Percentiles rank a stretch among this genome's conserved stretches.
Evolutionary conservation across 64 coral and sea anemone species (phyloP).

Genomic region (Montipora cactus): DNA sequence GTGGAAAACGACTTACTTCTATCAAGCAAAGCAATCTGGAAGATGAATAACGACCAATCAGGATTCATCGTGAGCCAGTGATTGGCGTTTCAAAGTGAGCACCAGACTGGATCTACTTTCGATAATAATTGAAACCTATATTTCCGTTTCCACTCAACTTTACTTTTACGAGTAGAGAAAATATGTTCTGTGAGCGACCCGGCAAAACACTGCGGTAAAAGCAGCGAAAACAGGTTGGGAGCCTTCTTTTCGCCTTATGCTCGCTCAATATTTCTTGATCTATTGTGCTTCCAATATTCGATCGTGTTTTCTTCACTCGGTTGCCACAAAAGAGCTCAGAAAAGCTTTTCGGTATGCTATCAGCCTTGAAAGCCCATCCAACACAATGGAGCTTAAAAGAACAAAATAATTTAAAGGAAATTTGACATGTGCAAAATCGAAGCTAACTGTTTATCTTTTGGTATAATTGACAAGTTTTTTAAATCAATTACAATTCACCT

Average conservation of each 20-base stretch:
- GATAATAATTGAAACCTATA: slow-evolving; percentile 47
- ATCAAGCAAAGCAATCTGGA: slow-evolving; percentile 1
- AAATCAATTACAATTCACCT: slow-evolving; percentile 74
- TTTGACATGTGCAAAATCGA: slow-evolving; percentile 89
- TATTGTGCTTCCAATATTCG: slow-evolving; percentile 27
- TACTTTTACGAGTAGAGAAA: slow-evolving; percentile 16
- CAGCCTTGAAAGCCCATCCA: slow-evolving; percentile 37
- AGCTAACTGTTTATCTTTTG: slow-evolving; percentile 79
- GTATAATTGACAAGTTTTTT: slow-evolving; percentile 75
- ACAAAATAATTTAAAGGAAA: slow-evolving; percentile 74
- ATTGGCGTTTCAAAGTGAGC: slow-evolving; percentile 33
- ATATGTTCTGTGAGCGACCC: background rate
- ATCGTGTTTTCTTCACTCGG: slow-evolving; percentile 66
- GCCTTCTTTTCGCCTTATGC: background rate
- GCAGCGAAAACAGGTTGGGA: background rate
- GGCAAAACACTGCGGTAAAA: background rate
- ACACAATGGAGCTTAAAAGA: slow-evolving; percentile 76
- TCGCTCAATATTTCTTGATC: background rate
- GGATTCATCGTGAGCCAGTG: background rate
- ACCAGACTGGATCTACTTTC: slow-evolving; percentile 6
- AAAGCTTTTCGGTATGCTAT: slow-evolving; percentile 62
- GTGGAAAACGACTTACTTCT: background rate
- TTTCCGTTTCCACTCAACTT: slow-evolving; percentile 43
- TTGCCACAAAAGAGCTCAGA: slow-evolving; percentile 49
- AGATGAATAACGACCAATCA: slow-evolving; percentile 26